phyloP scores from a whole-genome alignment of 2,888 invertebrate genomes.

The Heliconius hortense region DNA sequence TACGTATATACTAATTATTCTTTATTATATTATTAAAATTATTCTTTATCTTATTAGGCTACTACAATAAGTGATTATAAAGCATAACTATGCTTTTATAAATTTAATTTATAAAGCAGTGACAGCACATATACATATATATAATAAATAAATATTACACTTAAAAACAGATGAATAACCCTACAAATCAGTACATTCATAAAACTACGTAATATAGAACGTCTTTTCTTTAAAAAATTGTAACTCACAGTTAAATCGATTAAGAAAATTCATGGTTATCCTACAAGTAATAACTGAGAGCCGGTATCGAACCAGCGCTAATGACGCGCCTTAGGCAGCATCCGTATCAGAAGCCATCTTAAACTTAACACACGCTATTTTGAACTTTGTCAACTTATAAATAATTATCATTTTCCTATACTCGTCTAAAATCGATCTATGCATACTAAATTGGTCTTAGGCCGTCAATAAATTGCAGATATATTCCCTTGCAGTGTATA shows the following conservation, averaged over 20 bases:
- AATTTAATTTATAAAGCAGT: no score
- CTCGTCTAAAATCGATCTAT: constrained; percentile 19
- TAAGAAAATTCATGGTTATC: constrained; percentile 49
- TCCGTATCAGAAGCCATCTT: constrained; percentile 63
- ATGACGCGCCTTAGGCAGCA: constrained; percentile 67
- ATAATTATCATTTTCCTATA: constrained; percentile 37
- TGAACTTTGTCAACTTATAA: constrained; percentile 26
- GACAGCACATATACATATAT: no score
- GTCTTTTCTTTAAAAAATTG: constrained; percentile 1
- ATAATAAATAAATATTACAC: not conserved
- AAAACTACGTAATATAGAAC: not conserved
- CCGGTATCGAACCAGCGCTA: constrained; percentile 64
- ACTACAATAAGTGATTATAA: no score
- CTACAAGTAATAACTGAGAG: constrained; percentile 60
- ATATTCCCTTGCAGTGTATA: constrained; percentile 36
- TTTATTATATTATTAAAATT: no score
- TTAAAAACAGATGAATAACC: not conserved
- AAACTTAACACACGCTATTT: constrained; percentile 35
- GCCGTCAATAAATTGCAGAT: constrained; percentile 28
- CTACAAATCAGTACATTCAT: not conserved
- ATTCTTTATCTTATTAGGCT: no score
- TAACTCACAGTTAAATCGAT: constrained; percentile 31
- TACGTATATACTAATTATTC: no score
- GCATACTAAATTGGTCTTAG: constrained; percentile 38
- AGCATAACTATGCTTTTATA: no score